Evolutionary conservation across 2,797 vertebrate species (phyloP).

Genomic region (Echiichthys vipera): DNA sequence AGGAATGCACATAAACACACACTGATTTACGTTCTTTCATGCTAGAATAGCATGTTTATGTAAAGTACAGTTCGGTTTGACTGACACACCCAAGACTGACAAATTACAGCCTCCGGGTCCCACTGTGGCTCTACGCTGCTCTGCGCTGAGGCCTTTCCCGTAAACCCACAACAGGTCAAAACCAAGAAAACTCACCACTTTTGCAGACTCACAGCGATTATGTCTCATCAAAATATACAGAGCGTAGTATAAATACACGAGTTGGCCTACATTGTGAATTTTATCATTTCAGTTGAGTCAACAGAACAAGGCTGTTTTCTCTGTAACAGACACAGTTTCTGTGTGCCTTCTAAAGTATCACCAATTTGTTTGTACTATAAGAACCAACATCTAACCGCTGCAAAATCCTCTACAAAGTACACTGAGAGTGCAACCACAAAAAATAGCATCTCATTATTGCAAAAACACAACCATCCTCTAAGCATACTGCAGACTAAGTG

Average conservation of each 20-base stretch:
- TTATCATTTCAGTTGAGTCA: conserved; percentile 39
- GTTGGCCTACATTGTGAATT: conserved; percentile 38
- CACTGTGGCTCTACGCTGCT: conserved; percentile 62
- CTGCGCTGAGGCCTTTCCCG: conserved; percentile 65
- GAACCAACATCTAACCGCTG: conserved; percentile 30
- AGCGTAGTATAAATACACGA: conserved; percentile 61
- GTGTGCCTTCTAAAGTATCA: conserved; percentile 39
- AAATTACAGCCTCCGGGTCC: conserved; percentile 79
- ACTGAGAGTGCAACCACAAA: conserved; percentile 29
- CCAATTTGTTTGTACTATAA: conserved; percentile 37
- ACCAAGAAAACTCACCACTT: conserved; percentile 55
- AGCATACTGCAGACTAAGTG: neutral
- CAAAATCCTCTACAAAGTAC: conserved; percentile 35
- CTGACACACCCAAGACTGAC: conserved; percentile 75
- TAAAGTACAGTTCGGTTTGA: conserved; percentile 51
- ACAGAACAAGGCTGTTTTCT: conserved; percentile 52
- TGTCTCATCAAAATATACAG: conserved; percentile 65
- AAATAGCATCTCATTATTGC: conserved; percentile 47
- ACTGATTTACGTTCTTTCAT: conserved; percentile 44
- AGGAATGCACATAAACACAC: conserved; percentile 25
- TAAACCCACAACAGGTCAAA: conserved; percentile 71
- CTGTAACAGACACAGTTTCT: conserved; percentile 39
- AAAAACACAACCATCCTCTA: conserved; percentile 36
- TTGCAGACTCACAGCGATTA: conserved; percentile 65
- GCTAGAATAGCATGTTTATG: conserved; percentile 70